These are phyloP conservation scores for Manduca sexta DNA, from an alignment of 1,140 invertebrate species.

Conservation along the genomic window DNA sequence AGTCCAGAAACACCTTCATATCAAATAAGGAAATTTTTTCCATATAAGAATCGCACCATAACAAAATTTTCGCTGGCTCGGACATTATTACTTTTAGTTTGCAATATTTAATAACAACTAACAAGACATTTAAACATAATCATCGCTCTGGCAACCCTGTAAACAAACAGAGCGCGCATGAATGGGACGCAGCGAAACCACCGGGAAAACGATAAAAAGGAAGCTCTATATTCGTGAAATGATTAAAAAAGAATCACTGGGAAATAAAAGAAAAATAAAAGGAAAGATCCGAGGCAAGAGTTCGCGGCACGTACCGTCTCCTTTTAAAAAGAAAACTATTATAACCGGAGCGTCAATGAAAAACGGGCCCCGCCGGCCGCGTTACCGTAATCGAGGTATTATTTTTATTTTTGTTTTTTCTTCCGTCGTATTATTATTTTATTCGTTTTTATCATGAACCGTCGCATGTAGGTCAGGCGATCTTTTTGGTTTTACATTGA, in stretches of 20 bases:
- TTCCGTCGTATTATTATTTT: slow-evolving; percentile 63
- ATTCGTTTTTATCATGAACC: slow-evolving; percentile 47
- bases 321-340: slow-evolving; percentile 67
- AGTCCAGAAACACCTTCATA: no score
- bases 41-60: no score
- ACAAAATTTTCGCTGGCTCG: no score
- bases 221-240: slow-evolving; percentile 67
- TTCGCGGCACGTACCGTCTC: slow-evolving; percentile 58
- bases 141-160: slow-evolving; percentile 6
- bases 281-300: slow-evolving; percentile 17
- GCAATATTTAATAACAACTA: no score
- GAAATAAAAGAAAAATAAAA: slow-evolving; percentile 40
- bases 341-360: slow-evolving; percentile 63
- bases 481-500: slow-evolving; percentile 54
- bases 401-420: slow-evolving; percentile 67
- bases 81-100: no score
- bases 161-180: slow-evolving; percentile 24
- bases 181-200: slow-evolving; percentile 42
- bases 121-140: no score
- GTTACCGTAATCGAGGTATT: slow-evolving; percentile 67
- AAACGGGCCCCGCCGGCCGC: slow-evolving; percentile 44
- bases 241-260: slow-evolving; percentile 60
- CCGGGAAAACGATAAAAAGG: slow-evolving; percentile 68
- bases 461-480: slow-evolving; percentile 68
- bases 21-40: no score